These are phyloP conservation scores for Phocoena phocoena DNA, from an alignment of 2,113 vertebrate species.

Conservation along the genomic window DNA sequence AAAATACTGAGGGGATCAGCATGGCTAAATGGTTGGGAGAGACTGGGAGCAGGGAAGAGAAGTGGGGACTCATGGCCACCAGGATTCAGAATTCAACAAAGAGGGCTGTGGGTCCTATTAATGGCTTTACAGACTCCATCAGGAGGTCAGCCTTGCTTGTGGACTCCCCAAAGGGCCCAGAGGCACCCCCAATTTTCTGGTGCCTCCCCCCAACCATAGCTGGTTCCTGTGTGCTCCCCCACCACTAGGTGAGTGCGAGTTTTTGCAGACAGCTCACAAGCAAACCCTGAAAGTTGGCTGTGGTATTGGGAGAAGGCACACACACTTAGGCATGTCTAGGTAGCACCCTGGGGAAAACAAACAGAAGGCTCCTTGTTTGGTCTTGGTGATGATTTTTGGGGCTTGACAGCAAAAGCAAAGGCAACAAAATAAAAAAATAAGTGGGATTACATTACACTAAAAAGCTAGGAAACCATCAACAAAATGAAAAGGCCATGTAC, in stretches of 20 bases:
- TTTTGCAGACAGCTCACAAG: background rate
- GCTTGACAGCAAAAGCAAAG: background rate
- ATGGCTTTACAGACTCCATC: background rate
- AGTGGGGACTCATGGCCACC: background rate
- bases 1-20: background rate
- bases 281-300: background rate
- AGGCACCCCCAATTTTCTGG: background rate
- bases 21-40: background rate
- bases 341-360: background rate
- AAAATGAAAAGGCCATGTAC: background rate
- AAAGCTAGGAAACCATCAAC: background rate
- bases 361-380: background rate
- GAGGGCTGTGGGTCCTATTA: background rate
- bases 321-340: background rate
- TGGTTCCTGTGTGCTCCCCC: background rate
- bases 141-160: background rate
- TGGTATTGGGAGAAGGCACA: background rate
- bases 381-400: background rate
- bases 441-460: background rate
- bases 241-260: background rate
- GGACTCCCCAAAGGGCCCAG: background rate
- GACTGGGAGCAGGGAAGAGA: background rate
- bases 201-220: background rate
- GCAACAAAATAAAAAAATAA: background rate
- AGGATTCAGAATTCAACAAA: background rate